These are phyloP conservation scores for Portevinia maculata DNA, from an alignment of 2,888 invertebrate genomes.

Conservation along the genomic window DNA sequence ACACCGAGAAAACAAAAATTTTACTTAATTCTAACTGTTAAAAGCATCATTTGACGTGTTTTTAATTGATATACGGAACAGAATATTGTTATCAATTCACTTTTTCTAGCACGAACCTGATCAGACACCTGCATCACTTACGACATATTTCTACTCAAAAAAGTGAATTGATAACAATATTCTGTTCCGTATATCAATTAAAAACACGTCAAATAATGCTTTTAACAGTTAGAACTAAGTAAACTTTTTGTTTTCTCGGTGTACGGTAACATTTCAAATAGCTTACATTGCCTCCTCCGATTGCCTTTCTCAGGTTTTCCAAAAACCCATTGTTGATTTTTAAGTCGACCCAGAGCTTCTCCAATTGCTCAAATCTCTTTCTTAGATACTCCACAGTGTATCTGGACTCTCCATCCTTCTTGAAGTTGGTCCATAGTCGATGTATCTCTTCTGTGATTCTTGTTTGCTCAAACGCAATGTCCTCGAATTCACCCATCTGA, in stretches of 20 bases:
- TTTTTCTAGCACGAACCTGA: conserved; percentile 47
- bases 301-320: no score
- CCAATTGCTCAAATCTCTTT: no score
- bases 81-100: conserved; percentile 53
- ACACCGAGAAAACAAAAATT: background rate
- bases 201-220: conserved; percentile 16
- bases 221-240: no score
- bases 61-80: conserved; percentile 13
- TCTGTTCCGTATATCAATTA: conserved; percentile 1
- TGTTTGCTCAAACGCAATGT: no score
- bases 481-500: no score
- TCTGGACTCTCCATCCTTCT: no score
- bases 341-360: no score
- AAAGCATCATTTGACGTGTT: background rate
- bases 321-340: no score
- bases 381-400: no score
- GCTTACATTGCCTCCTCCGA: background rate
- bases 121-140: conserved; percentile 48
- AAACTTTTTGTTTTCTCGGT: background rate
- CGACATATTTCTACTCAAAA: conserved; percentile 31
- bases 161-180: conserved; percentile 58
- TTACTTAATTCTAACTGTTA: no score
- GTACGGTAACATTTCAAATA: background rate
- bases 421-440: no score
- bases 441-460: no score